Evolutionary conservation across 2,113 vertebrate species (phyloP), one percentile per base, ranked within the genome.

Genomic region (Mesocricetus auratus): DNA sequence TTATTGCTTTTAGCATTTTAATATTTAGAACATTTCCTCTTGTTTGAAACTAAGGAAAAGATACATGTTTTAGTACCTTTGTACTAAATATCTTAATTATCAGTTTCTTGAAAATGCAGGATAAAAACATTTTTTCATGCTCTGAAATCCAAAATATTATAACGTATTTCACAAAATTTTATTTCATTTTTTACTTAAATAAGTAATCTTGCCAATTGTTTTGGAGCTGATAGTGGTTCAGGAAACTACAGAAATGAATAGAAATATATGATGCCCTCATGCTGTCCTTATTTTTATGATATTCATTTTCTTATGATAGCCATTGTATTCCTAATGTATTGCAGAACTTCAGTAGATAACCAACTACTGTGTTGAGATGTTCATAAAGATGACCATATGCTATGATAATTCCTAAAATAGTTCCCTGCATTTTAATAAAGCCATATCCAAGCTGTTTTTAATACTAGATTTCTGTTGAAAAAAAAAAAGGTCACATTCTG

Each of bases 401-500:
- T 90, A 29, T 58, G 22, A 39, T 56, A 39, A 83, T 74, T 75
- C 66, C 24, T 64, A 60, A 96, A 74, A 3, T 16, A 17, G 45
- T 24, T 36, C 39, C 11, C 64, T 5, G 77, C 45, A 0, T 95
- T 73, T 81, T 79, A 56, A 45, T 71, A 39, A 92, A 96, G 69
- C n/a, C 77, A 83, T 45, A 12, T 69, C 62, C 58, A 69, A 77
- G 29, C 64, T 56, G 19, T 79, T 86, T 69, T 74, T 45, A 64
- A n/a, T 66, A 60, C 39, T 68, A 79, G 6, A 69, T 94, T 94
- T 92, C 53, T 73, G 3, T n/a, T 68, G 53, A 87, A 56, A 77
- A 90, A 78, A 82, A 94, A 77, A 90, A 78, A 82, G 92, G 31
- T 81, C 15, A 68, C 58, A 24, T 94, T 66, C n/a, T 71, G 21